Percentiles rank a stretch among this genome's conserved stretches.
These are phyloP conservation scores for Megaustenia siamemsis DNA, from an alignment of 2,888 invertebrate genomes.

Conservation along the genomic window DNA sequence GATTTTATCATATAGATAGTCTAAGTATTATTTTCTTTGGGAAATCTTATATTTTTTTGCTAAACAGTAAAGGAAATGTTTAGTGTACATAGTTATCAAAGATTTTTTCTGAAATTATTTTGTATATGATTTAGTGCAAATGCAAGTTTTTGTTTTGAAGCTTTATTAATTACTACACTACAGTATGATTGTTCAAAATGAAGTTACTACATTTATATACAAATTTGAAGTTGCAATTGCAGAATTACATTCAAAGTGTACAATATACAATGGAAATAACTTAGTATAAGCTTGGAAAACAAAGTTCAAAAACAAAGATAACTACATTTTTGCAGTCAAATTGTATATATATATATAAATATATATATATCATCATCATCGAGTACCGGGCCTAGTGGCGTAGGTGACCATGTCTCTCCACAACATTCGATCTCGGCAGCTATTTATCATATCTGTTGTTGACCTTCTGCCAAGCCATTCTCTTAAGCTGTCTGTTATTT, in stretches of 20 bases:
- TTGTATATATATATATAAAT: too few relatives aligned
- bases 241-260: background rate
- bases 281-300: background rate
- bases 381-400: too few relatives aligned
- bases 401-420: too few relatives aligned
- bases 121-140: too few relatives aligned
- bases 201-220: background rate
- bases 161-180: background rate
- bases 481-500: too few relatives aligned
- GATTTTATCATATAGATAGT: background rate
- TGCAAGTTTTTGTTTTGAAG: background rate
- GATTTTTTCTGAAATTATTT: background rate
- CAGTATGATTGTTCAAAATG: background rate
- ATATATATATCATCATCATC: too few relatives aligned
- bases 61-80: background rate
- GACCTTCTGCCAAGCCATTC: too few relatives aligned
- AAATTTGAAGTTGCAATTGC: background rate
- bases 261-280: background rate
- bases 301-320: too few relatives aligned
- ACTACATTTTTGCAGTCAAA: too few relatives aligned
- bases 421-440: too few relatives aligned
- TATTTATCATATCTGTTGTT: too few relatives aligned
- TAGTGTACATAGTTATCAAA: background rate
- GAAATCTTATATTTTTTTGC: background rate
- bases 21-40: background rate